phyloP scores from a whole-genome alignment of 2,797 vertebrate genomes.

The Notolepis coatsorum region DNA sequence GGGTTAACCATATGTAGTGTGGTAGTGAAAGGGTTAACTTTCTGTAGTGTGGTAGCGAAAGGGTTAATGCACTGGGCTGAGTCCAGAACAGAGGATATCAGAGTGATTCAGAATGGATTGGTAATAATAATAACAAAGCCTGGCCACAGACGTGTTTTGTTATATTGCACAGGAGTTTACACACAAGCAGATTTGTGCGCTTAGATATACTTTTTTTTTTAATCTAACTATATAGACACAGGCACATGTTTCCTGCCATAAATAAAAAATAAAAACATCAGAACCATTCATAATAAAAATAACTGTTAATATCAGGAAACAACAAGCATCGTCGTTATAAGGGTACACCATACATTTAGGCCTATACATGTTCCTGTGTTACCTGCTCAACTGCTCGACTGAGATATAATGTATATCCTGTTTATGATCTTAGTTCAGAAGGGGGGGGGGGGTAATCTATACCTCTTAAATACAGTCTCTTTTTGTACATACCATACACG shows the following conservation, averaged over 20 bases:
- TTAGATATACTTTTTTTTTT: slow-evolving; percentile 42
- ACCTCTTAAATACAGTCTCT: slow-evolving; percentile 71
- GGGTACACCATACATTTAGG: slow-evolving; percentile 17
- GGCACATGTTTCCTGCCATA: slow-evolving; percentile 61
- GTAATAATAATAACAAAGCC: slow-evolving; percentile 12
- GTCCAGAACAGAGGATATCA: slow-evolving; percentile 21
- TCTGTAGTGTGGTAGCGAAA: no score
- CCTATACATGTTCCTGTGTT: slow-evolving; percentile 35
- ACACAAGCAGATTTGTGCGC: slow-evolving; percentile 51
- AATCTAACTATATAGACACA: slow-evolving; percentile 57
- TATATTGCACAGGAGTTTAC: slow-evolving; percentile 71
- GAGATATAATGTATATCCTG: slow-evolving; percentile 45
- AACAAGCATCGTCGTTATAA: slow-evolving; percentile 33
- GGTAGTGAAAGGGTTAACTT: no score
- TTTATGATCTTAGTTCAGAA: slow-evolving; percentile 44
- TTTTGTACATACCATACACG: slow-evolving; percentile 68
- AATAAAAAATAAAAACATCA: slow-evolving; percentile 58
- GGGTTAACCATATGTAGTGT: no score
- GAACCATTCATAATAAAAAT: slow-evolving; percentile 57
- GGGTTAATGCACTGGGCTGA: no score
- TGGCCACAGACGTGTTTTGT: slow-evolving; percentile 39
- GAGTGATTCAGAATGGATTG: slow-evolving; percentile 1
- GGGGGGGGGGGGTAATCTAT: slow-evolving; percentile 41
- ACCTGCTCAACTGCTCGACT: slow-evolving; percentile 10
- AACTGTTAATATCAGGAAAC: slow-evolving; percentile 42